Evolutionary conservation across 2,113 vertebrate species (phyloP), one percentile per base, ranked within the genome.

Genomic region (Craseonycteris thonglongyai): DNA sequence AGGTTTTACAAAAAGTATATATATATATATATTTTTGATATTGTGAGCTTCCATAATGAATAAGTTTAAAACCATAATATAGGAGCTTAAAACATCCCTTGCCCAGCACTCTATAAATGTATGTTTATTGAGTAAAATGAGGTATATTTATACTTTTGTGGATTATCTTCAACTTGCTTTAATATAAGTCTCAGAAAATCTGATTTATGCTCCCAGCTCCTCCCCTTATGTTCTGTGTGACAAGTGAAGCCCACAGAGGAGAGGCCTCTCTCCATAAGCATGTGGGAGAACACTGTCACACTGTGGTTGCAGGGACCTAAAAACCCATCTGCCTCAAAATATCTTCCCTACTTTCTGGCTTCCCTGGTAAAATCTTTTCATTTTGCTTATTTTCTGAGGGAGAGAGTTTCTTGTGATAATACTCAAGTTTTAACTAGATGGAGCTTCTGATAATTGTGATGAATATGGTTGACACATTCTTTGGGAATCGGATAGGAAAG

Each of bases 11-110:
- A 38, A 82, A 75, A 35, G 38, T n/a, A 24, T 79, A 42, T 72
- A 30, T 56, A n/a, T n/a, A n/a, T n/a, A n/a, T n/a, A n/a, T n/a
- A n/a, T 88, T 87, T 95, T 87, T 95, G 42, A 90, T 95, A 33
- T 22, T 79, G 26, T 61, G 47, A 92, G 45, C 26, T 58, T 66
- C 18, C 38, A 35, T 59, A 28, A 38, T 35, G 8, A 61, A 19
- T 45, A 86, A 58, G 24, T 35, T 80, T 54, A 42, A 90, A 90
- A 58, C 19, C 24, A 8, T 33, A 42, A 81, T 18, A 19, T 71
- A 33, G 54, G 79, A 58, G 24, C 42, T 87, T 54, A 42, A 90
- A 90, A 58, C 14, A 30, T 56, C n/a, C 85, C 80, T 88, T 88
- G 19, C n/a, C 56, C 35, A 82, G 65, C 16, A n/a, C 13, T 93